Percentiles rank a stretch among this genome's conserved stretches.
Conservation (phyloP, 2,113 vertebrate species). For the Labrus mixtus region DNA sequence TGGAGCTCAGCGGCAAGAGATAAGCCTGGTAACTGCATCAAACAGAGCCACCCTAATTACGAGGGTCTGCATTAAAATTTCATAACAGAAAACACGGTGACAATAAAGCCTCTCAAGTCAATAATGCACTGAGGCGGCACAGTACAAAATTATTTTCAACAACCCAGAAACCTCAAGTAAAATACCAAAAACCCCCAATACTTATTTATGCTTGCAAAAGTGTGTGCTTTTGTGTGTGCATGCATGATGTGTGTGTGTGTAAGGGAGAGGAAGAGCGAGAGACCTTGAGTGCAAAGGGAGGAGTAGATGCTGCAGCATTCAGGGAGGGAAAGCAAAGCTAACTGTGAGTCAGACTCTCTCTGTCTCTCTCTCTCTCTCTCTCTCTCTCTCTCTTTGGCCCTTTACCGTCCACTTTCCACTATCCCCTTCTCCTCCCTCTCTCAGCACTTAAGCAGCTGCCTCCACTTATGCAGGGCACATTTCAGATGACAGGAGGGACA, state of each 20-base stretch:
- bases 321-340: constrained; percentile 81
- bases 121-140: constrained; percentile 74
- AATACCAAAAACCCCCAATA: constrained; percentile 57
- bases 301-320: constrained; percentile 82
- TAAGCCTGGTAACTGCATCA: constrained; percentile 51
- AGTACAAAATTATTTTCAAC: constrained; percentile 62
- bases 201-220: constrained; percentile 57
- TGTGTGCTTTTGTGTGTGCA: constrained; percentile 1
- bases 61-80: constrained; percentile 85
- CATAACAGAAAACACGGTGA: constrained; percentile 79
- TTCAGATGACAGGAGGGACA: constrained; percentile 80
- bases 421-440: constrained; percentile 74
- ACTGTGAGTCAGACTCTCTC: constrained; percentile 83
- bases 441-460: constrained; percentile 85
- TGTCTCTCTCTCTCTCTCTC: constrained; percentile 12
- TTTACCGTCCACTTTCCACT: constrained; percentile 71
- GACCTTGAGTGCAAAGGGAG: constrained; percentile 81
- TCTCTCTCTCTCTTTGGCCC: constrained; percentile 57
- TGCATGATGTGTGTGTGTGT: constrained; percentile 3
- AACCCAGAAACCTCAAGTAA: constrained; percentile 58
- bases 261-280: constrained; percentile 40
- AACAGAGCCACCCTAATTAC: constrained; percentile 71
- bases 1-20: constrained; percentile 32
- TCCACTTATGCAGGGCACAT: constrained; percentile 84
- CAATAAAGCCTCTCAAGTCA: constrained; percentile 78